Evolutionary conservation across 2,113 vertebrate species (phyloP).

Genomic region (Aptenodytes forsteri): DNA sequence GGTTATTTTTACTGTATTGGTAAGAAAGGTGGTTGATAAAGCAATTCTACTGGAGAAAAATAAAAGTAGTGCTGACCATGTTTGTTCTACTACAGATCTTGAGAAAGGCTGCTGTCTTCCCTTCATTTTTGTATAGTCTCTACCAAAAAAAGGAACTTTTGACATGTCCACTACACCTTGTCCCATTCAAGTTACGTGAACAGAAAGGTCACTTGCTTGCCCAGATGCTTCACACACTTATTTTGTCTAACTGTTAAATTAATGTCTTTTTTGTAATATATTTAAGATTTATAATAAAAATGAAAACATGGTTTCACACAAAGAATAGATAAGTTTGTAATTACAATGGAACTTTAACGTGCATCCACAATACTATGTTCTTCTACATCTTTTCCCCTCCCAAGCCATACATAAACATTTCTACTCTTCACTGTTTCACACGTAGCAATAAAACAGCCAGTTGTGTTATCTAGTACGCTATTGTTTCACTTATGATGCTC

Average conservation of each 20-base stretch:
- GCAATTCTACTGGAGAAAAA: neutral
- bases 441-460: neutral
- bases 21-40: neutral
- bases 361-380: constrained; percentile 34
- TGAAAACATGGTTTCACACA: constrained; percentile 61
- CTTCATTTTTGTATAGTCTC: constrained; percentile 1
- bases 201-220: neutral
- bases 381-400: neutral
- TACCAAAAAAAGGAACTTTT: constrained; percentile 36
- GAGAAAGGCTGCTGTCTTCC: neutral
- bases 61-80: neutral
- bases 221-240: constrained; percentile 23
- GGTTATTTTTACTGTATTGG: neutral
- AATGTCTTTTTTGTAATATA: constrained; percentile 52
- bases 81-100: neutral
- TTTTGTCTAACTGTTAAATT: constrained; percentile 34
- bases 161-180: constrained; percentile 54
- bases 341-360: constrained; percentile 50
- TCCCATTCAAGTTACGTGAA: constrained; percentile 28
- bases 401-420: neutral
- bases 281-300: constrained; percentile 65
- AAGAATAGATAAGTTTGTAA: constrained; percentile 32
- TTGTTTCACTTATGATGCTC: neutral
- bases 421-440: neutral
- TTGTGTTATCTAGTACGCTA: neutral